A percentile compares a stretch with the other conserved stretches of the same genome.
Conservation (phyloP, 1,140 invertebrate genomes). For the Drosophila nigromelanica region DNA sequence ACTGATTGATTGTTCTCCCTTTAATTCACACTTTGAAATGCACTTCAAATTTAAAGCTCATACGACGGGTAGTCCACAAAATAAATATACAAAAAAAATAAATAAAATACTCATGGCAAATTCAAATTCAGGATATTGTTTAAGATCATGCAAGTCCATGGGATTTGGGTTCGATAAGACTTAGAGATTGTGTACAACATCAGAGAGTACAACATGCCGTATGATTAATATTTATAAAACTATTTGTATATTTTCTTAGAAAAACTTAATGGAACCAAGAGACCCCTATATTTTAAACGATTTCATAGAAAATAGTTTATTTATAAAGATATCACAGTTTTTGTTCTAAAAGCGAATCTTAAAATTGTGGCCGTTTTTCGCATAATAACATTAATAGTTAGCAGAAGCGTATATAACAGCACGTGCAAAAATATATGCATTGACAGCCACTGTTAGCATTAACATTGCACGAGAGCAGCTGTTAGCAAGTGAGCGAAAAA, state of each 20-base stretch:
- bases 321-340: not conserved
- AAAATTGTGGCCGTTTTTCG: too few species aligned
- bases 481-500: not conserved
- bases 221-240: constrained; percentile 18
- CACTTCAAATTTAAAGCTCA: not conserved
- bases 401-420: constrained; percentile 4
- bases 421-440: constrained; percentile 16
- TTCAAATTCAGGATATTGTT: not conserved
- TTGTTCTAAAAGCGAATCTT: not conserved
- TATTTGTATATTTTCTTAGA: not conserved
- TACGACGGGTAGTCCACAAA: constrained; percentile 3
- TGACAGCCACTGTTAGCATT: constrained; percentile 15
- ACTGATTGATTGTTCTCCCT: too few species aligned
- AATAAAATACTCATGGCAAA: not conserved
- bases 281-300: not conserved
- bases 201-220: not conserved
- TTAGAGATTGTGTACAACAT: not conserved
- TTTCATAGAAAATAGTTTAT: not conserved
- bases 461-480: constrained; percentile 11
- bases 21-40: too few species aligned
- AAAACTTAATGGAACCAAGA: not conserved
- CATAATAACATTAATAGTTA: not conserved
- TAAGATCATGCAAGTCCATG: not conserved
- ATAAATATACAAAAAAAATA: not conserved
- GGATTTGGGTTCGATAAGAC: not conserved